phyloP scores from a whole-genome alignment of 1,140 invertebrate genomes.

The Himalopsyche phryganea region DNA sequence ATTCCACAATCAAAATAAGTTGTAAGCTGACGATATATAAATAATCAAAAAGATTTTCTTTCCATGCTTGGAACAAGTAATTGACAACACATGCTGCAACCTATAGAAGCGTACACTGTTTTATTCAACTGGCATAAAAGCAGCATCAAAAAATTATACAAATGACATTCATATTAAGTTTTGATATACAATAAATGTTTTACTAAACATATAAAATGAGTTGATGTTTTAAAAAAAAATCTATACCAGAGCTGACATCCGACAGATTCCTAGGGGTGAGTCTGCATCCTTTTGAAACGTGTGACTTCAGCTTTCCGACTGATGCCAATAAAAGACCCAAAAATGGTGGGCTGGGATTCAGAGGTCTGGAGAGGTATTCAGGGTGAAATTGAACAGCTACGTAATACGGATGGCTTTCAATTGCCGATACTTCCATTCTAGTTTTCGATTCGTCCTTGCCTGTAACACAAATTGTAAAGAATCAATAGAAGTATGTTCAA shows the following conservation, averaged over 20 bases:
- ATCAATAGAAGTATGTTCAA: background rate
- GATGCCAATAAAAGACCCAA: conserved; percentile 89
- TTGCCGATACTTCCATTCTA: conserved; percentile 83
- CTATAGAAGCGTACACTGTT: too few relatives aligned
- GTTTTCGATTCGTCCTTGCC: conserved; percentile 65
- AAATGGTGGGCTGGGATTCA: conserved; percentile 93
- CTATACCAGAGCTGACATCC: conserved; percentile 65
- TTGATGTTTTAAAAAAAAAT: background rate
- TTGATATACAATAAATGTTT: too few relatives aligned
- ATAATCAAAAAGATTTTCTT: too few relatives aligned
- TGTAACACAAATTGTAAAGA: conserved; percentile 33
- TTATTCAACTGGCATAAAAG: too few relatives aligned
- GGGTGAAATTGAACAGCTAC: conserved; percentile 97
- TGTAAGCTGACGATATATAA: too few relatives aligned
- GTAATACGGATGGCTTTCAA: conserved; percentile 83
- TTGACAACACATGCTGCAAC: too few relatives aligned
- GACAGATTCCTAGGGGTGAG: conserved; percentile 64
- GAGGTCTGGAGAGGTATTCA: conserved; percentile 91
- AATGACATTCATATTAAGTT: too few relatives aligned
- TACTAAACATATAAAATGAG: too few relatives aligned
- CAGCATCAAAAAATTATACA: too few relatives aligned
- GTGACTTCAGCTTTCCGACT: conserved; percentile 68
- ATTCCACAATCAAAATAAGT: too few relatives aligned
- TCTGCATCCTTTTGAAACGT: conserved; percentile 66
- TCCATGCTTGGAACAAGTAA: too few relatives aligned